These are phyloP conservation scores for Streptopelia turtur DNA, from an alignment of 2,797 vertebrate genomes.

Conservation along the genomic window DNA sequence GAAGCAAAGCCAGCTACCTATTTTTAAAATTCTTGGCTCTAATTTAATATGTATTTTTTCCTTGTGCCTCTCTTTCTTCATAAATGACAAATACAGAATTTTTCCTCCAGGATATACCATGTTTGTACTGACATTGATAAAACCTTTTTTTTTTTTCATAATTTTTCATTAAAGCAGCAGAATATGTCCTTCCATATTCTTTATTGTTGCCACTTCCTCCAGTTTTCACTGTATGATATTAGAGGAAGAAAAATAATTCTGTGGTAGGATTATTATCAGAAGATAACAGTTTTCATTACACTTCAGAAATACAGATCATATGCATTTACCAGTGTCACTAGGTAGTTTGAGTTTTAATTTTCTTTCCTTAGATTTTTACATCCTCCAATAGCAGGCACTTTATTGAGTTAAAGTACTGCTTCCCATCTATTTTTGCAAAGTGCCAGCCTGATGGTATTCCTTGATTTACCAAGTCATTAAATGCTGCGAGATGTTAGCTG, in stretches of 20 bases:
- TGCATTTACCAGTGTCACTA: not conserved
- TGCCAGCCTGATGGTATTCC: not conserved
- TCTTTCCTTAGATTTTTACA: not conserved
- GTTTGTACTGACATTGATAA: not conserved
- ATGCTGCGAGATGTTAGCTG: not conserved
- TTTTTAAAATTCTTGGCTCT: not conserved
- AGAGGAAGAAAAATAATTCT: not conserved
- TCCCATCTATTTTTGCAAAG: not conserved
- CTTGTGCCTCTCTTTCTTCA: not conserved
- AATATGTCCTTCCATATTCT: not conserved
- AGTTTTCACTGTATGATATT: not conserved
- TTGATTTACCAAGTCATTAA: not conserved
- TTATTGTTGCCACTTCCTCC: not conserved
- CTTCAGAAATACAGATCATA: not conserved
- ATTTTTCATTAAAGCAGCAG: not conserved
- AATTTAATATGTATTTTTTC: not conserved
- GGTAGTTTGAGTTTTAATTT: not conserved
- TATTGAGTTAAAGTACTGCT: not conserved
- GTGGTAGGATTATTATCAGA: not conserved
- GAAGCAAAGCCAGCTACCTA: not conserved
- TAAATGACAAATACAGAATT: not conserved
- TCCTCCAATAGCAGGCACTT: not conserved
- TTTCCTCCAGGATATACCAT: not conserved
- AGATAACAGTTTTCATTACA: not conserved
- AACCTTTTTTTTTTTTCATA: not conserved